Evolutionary conservation across 2,797 vertebrate species (phyloP), one percentile per base, ranked within the genome.

Genomic region (Hirundo rustica): DNA sequence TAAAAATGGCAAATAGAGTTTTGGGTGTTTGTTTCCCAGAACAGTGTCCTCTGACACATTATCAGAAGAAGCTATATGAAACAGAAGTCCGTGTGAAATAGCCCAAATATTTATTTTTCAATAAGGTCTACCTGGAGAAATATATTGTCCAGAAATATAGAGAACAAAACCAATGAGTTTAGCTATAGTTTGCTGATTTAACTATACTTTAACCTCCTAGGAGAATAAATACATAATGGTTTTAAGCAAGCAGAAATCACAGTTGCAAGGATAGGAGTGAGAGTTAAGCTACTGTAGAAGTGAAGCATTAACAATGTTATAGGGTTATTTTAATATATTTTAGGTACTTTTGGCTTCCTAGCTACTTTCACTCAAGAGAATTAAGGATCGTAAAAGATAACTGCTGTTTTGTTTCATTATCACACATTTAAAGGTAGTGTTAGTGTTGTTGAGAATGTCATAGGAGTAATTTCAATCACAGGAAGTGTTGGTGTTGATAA

Each of bases 381-480:
- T 38, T 85, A 67, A 91, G 51, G 29, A 88, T 15, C 51, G 3
- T 61, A 45, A 83, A 93, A 92, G 20, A 75, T 71, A 47, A 84
- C 44, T 66, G 54, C 27, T 91, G 10, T 57, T 87, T 92, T 92
- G n/a, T 89, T 65, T 92, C 38, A 73, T 85, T 95, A 95, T 73
- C 75, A 79, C 30, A 45, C 50, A 66, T 92, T 72, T 77, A 85
- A 75, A 78, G n/a, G 66, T 55, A 91, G 61, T 34, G 71, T 23
- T 66, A 50, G 36, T 60, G 29, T 42, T 91, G 57, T 60, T 85
- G 40, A 65, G 66, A 93, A 81, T 76, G 70, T 80, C 0, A 6
- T 55, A 92, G 93, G 78, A 16, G 16, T 27, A 62, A 81, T 91
- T 95, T 94, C 91, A 96, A 93, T 93, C 72, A 55, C 68, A 92